Base-by-base conservation (phyloP, 2,888 invertebrate species). In the Petrophora chlorosata region DNA sequence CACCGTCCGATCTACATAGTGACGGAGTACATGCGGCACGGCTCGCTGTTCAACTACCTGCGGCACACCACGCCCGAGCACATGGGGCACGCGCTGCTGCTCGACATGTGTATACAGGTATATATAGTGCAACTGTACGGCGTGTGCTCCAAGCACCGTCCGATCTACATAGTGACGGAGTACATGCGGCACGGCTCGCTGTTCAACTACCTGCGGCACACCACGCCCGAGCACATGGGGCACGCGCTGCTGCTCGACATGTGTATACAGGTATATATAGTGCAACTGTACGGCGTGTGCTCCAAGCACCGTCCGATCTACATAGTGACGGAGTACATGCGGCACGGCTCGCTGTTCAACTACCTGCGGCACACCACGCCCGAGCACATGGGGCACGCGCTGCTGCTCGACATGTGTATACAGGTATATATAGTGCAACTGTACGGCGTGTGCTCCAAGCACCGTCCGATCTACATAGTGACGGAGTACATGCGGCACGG, bases 301-400 rank as follows among this genome's bases (percentile, higher is more conserved):
- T 97, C 97, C 63, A 97, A 97, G 86, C 96, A 96, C 84, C 94
- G 97, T 58, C 98, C 98, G 38, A 97, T 98, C 75, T 98, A 97
- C 86, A 98, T 98, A 70, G 97, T 99, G 67, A 98, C 98, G 44
- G 98, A 99, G 88, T 98, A 97, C 84, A 98, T 99, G 97, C 94
- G 96, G 78, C 96, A 97, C 81, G 97, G 97, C 67, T 97, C 97
- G 17, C 91, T 98, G 58, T 92, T 97, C 72, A 97, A 97, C 87
- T 97, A 97, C 90, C 92, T 97, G 72, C 92, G 97, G 47, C 93
- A 96, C 59, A 96, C 97, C 81, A 91, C 94, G 54, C 93, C 95
- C 30, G 92, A 97, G 53, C 93, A 94, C 63, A 93, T 94, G 30
- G 97, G 97, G 67, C 94, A 96, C 68, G 96, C 95, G 22, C 92